Evolutionary conservation across 2,888 invertebrate genomes (phyloP).

Genomic region (Cerceris ruficornis): DNA sequence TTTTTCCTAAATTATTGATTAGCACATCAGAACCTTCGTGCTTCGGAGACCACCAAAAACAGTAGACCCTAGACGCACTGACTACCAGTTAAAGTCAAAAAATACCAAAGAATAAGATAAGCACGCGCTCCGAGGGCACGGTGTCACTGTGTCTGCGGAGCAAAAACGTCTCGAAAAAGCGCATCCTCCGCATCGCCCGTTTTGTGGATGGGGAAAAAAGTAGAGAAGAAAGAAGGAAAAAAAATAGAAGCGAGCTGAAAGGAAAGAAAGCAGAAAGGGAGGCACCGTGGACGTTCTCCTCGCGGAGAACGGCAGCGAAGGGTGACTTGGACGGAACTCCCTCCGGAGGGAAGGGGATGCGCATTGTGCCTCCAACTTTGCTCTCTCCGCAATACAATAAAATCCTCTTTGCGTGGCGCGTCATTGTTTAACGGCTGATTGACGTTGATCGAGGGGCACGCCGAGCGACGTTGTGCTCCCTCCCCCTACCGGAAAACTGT

Average conservation of each 20-base stretch:
- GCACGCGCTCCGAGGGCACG: neutral
- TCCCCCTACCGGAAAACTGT: conserved; percentile 60
- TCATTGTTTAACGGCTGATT: conserved; percentile 80
- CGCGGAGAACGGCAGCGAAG: conserved; percentile 27
- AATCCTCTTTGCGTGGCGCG: conserved; percentile 68
- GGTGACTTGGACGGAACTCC: conserved; percentile 39
- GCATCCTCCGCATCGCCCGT: conserved; percentile 40
- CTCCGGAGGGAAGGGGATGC: conserved; percentile 14
- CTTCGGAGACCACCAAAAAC: too few relatives aligned
- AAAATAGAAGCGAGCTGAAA: neutral
- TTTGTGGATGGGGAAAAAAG: conserved; percentile 4
- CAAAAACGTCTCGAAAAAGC: conserved; percentile 41
- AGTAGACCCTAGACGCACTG: too few relatives aligned
- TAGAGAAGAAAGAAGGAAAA: neutral
- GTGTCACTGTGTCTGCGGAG: conserved; percentile 2
- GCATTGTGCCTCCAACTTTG: conserved; percentile 66
- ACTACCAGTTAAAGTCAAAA: too few relatives aligned
- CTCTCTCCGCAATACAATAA: conserved; percentile 69
- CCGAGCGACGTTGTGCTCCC: conserved; percentile 41
- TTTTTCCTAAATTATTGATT: too few relatives aligned
- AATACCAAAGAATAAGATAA: neutral
- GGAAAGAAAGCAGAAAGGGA: conserved; percentile 13
- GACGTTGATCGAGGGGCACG: conserved; percentile 78
- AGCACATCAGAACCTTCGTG: too few relatives aligned
- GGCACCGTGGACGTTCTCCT: conserved; percentile 18